Base-by-base conservation (phyloP, 2,113 vertebrate genomes). In the Deroptyus accipitrinus region DNA sequence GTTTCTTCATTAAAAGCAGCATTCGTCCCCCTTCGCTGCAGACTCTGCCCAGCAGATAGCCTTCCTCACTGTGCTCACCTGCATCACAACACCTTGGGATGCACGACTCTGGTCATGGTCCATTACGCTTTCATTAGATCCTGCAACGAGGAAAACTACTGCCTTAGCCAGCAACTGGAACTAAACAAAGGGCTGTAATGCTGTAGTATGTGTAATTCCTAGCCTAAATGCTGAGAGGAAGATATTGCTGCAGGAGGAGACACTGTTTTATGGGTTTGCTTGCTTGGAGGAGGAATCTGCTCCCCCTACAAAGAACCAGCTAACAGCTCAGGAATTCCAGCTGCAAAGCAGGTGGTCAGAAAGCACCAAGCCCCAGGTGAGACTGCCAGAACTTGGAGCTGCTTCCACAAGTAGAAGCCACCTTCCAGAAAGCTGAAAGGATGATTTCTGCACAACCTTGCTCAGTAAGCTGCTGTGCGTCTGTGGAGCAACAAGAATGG, bases 1-100 rank as follows among this genome's bases (percentile, higher is more conserved):
- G 69, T 89, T 96, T 85, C 80, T 94, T 77, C 88, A 87, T 92
- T 96, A 96, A 88, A 91, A 92, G 70, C 62, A 89, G 59, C 69
- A 73, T 76, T 83, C 0, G 0, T 27, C 16, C 88, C 57, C 18
- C 52, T 82, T 44, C 31, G 35, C 79, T 61, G 83, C 66, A 91
- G 69, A 39, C n/a, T 83, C 51, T 89, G 88, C 88, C 81, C 74
- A 85, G 77, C 91, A 93, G 74, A 94, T 37, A 92, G 76, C 81
- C 63, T 68, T 88, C 86, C 92, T 95, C 0, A 0, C 95, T 94
- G 76, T 84, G 95, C 86, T 86, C 73, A 88, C 93, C 92, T 96
- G 90, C 85, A 80, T 80, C 92, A 54, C 85, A 77, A 3, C 85
- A 81, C 80, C 94, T 78, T 1, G 1, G 61, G 77, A 37, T 17